These are phyloP conservation scores for Xenopus tropicalis DNA, from an alignment of 2,113 vertebrate species.

Conservation along the genomic window UCB_Xtro_10.0 CM004445.2:115632001-115632500, in stretches of 20 bases:
- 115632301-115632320: not conserved
- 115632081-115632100: too few species aligned
- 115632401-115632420: not conserved
- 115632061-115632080: too few species aligned
- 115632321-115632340: not conserved
- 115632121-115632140: too few species aligned
- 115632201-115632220: too few species aligned
- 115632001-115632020: too few species aligned
- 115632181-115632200: too few species aligned
- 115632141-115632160: too few species aligned
- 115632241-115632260: not conserved
- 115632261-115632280: not conserved
- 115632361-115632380: conserved; percentile 4
- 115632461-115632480: conserved; percentile 2
- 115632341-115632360: not conserved
- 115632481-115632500: conserved; percentile 12
- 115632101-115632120: too few species aligned
- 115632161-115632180: too few species aligned
- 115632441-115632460: not conserved
- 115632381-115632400: conserved; percentile 5
- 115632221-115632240: too few species aligned
- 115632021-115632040: too few species aligned
- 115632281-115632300: not conserved
- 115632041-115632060: too few species aligned
- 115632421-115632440: conserved; percentile 7